Conservation (phyloP, 2,888 invertebrate genomes). For the Drosophila meridionalis region DNA sequence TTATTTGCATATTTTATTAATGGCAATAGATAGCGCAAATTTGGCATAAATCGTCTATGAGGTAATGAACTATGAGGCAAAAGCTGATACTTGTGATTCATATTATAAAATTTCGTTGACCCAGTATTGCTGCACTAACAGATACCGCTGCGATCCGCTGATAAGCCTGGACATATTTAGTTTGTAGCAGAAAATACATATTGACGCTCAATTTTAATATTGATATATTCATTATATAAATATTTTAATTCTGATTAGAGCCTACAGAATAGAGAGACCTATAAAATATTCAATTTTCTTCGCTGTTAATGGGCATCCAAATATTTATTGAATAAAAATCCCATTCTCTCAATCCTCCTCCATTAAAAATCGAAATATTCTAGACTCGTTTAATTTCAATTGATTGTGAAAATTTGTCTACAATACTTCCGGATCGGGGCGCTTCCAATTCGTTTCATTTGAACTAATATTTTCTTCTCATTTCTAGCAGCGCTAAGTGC, state of each 20-base stretch:
- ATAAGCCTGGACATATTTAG: slow-evolving; percentile 1
- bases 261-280: background rate
- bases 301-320: background rate
- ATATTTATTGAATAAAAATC: background rate
- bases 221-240: background rate
- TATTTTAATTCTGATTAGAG: background rate
- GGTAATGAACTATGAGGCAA: background rate
- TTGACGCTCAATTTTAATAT: too few relatives aligned
- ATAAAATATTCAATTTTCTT: background rate
- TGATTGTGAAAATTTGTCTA: slow-evolving; percentile 1
- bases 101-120: background rate
- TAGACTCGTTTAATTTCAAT: background rate
- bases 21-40: background rate
- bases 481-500: slow-evolving; percentile 11
- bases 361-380: background rate
- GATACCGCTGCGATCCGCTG: background rate
- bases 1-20: background rate
- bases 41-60: background rate
- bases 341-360: too few relatives aligned
- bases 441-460: slow-evolving; percentile 1
- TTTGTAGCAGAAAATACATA: background rate
- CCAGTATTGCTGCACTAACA: background rate
- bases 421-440: slow-evolving; percentile 24
- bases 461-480: slow-evolving; percentile 4
- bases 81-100: background rate